A percentile compares a stretch with the other conserved stretches of the same genome.
phyloP scores from a whole-genome alignment of 1,140 invertebrate species.

The Oncopodura yosiiana region DNA sequence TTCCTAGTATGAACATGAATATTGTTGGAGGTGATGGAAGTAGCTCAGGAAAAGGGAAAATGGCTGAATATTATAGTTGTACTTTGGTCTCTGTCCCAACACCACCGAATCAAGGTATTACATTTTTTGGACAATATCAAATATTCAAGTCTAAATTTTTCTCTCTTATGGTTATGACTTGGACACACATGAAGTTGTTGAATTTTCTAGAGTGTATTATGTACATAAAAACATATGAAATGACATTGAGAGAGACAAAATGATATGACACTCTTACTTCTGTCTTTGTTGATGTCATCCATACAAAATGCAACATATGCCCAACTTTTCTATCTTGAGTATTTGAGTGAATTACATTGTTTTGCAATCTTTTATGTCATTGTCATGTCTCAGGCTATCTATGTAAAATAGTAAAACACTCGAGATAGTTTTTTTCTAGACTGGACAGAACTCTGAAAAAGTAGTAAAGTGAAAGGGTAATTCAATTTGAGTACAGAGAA shows the following conservation, averaged over 20 bases:
- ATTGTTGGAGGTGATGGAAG: conserved; percentile 1
- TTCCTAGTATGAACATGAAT: conserved; percentile 20
- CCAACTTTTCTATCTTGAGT: no score
- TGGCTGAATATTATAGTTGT: conserved; percentile 35
- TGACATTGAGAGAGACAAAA: background rate
- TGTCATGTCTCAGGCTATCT: no score
- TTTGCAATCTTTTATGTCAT: no score
- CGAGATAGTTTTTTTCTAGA: no score
- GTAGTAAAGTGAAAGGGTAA: no score
- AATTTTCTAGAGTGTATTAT: background rate
- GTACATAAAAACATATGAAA: background rate
- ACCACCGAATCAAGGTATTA: conserved; percentile 23
- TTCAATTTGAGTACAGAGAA: no score
- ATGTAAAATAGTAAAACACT: no score
- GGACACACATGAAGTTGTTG: background rate
- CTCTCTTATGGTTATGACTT: background rate
- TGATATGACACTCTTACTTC: no score
- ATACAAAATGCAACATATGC: no score
- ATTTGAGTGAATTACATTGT: no score
- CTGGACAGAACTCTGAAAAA: no score
- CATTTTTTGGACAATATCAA: background rate
- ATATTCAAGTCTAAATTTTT: background rate
- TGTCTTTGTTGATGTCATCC: no score
- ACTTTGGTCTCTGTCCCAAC: conserved; percentile 29
- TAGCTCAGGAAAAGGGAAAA: conserved; percentile 14